phyloP scores from a whole-genome alignment of 2,113 vertebrate species.

The Lagopus leucura region DNA sequence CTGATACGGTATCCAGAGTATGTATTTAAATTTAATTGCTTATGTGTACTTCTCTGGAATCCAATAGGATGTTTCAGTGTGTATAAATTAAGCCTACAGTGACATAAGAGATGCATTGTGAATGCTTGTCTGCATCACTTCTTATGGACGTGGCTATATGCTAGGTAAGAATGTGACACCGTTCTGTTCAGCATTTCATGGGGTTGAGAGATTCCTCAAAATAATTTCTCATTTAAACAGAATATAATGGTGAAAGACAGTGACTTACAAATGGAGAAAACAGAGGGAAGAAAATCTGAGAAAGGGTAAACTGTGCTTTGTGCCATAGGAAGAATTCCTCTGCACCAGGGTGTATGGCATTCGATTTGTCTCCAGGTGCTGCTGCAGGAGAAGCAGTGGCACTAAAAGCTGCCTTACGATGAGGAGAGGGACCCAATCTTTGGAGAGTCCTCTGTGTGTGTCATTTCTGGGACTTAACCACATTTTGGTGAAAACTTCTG shows the following conservation, averaged over 20 bases:
- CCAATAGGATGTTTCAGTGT: neutral
- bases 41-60: neutral
- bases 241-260: neutral
- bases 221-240: neutral
- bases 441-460: neutral
- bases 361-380: neutral
- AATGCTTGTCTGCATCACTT: neutral
- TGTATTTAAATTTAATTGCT: neutral
- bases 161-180: rapidly evolving
- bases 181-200: neutral
- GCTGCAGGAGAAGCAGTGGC: neutral
- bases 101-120: neutral
- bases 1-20: neutral
- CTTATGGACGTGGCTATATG: neutral
- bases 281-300: neutral
- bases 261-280: neutral
- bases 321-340: neutral
- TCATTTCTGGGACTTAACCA: neutral
- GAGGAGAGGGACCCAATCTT: neutral
- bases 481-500: neutral
- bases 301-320: neutral
- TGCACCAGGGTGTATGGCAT: neutral
- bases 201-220: neutral
- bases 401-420: neutral
- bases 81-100: neutral